These are phyloP conservation scores for Psylliodes chrysocephalus DNA, from an alignment of 2,888 invertebrate genomes.

Conservation along the genomic window DNA sequence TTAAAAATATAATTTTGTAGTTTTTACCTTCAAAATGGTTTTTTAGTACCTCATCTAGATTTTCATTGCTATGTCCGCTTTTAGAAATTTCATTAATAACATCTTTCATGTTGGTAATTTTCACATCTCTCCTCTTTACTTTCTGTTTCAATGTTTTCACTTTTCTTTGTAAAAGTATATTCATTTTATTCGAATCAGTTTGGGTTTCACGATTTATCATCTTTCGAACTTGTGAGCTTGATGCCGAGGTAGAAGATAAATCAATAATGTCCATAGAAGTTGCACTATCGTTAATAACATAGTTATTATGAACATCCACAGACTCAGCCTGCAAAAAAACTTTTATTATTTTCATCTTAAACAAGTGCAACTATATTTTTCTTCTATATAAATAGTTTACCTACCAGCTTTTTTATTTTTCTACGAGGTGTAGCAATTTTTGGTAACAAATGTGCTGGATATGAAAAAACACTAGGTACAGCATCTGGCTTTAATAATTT, in stretches of 20 bases:
- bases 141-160: neutral
- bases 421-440: too few species aligned
- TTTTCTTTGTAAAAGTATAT: neutral
- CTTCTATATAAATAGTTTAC: neutral
- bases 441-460: too few species aligned
- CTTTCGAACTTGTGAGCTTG: neutral
- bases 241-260: too few species aligned
- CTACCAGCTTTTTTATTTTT: neutral
- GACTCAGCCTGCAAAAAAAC: neutral
- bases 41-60: slow-evolving; percentile 29
- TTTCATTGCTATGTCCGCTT: slow-evolving; percentile 36
- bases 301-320: neutral
- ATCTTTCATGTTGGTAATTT: slow-evolving; percentile 31
- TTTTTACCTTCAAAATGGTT: slow-evolving; percentile 38
- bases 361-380: too few species aligned
- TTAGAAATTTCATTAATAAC: too few species aligned
- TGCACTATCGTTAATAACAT: too few species aligned
- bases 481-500: too few species aligned
- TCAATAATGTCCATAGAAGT: too few species aligned
- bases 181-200: neutral
- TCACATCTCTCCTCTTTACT: slow-evolving; percentile 13
- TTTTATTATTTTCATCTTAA: neutral
- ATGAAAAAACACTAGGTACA: too few species aligned
- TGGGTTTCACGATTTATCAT: neutral
- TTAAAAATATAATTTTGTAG: slow-evolving; percentile 6